These are phyloP conservation scores for Colletes gigas DNA, from an alignment of 1,140 invertebrate species.

Conservation along the genomic window DNA sequence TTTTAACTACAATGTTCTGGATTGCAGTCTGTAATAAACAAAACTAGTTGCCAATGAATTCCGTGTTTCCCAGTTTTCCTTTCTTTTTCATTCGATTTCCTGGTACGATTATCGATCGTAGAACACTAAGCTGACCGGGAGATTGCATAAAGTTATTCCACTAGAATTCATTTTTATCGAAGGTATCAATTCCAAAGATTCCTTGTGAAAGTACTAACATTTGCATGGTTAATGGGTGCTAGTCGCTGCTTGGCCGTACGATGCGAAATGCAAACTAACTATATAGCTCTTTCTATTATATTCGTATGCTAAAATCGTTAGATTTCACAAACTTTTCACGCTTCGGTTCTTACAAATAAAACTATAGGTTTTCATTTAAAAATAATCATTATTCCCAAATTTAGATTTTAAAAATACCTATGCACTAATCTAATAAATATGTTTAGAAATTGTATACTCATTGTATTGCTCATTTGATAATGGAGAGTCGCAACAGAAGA, in stretches of 20 bases:
- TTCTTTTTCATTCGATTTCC: neutral
- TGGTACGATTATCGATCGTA: neutral
- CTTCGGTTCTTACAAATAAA: neutral
- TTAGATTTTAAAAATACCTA: too few relatives aligned
- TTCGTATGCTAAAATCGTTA: conserved; percentile 6
- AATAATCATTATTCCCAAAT: too few relatives aligned
- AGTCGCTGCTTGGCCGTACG: neutral
- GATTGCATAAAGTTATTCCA: conserved; percentile 3
- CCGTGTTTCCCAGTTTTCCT: neutral
- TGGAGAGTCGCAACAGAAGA: too few relatives aligned
- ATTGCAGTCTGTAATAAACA: neutral
- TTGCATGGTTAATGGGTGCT: conserved; percentile 6
- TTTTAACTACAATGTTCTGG: neutral
- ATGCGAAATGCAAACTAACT: neutral
- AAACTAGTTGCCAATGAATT: neutral
- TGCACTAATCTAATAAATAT: too few relatives aligned
- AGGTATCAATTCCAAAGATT: neutral
- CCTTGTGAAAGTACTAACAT: conserved; percentile 28
- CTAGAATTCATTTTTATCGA: neutral
- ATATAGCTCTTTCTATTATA: neutral
- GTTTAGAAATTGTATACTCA: too few relatives aligned
- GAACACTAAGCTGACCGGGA: neutral
- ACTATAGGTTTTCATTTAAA: too few relatives aligned
- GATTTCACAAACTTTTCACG: neutral
- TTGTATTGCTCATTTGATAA: too few relatives aligned